Conservation (phyloP, 2,888 invertebrate genomes). For the Dryocosmus kuriphilus region DNA sequence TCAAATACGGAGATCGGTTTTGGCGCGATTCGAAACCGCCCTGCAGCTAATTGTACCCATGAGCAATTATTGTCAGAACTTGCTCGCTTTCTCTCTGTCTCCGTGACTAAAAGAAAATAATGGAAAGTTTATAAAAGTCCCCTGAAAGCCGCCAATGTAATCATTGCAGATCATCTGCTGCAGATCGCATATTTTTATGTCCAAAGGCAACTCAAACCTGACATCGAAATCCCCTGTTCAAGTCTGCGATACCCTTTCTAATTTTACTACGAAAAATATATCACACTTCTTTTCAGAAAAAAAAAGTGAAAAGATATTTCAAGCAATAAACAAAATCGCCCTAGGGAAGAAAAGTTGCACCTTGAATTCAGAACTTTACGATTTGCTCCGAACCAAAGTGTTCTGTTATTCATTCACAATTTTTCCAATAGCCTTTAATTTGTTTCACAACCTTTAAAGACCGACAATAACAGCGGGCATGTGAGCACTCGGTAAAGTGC, state of each 20-base stretch:
- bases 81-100: conserved; percentile 30
- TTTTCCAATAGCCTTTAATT: conserved; percentile 35
- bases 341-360: conserved; percentile 1
- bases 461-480: not conserved
- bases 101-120: conserved; percentile 27
- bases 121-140: conserved; percentile 27
- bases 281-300: not conserved
- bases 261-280: not conserved
- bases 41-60: conserved; percentile 23
- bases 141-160: conserved; percentile 7
- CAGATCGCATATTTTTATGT: not conserved
- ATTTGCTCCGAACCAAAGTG: conserved; percentile 14
- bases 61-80: conserved; percentile 23
- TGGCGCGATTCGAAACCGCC: conserved; percentile 27
- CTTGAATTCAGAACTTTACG: conserved; percentile 30
- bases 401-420: conserved; percentile 21
- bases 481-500: not conserved
- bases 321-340: not conserved
- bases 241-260: not conserved
- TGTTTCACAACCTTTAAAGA: conserved; percentile 22
- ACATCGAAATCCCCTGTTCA: not conserved
- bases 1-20: conserved; percentile 27
- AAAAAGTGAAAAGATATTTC: not conserved
- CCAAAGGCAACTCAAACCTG: not conserved
- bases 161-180: conserved; percentile 22